Base-by-base conservation (phyloP, 2,113 vertebrate genomes). In the Tylochromis polylepis region DNA sequence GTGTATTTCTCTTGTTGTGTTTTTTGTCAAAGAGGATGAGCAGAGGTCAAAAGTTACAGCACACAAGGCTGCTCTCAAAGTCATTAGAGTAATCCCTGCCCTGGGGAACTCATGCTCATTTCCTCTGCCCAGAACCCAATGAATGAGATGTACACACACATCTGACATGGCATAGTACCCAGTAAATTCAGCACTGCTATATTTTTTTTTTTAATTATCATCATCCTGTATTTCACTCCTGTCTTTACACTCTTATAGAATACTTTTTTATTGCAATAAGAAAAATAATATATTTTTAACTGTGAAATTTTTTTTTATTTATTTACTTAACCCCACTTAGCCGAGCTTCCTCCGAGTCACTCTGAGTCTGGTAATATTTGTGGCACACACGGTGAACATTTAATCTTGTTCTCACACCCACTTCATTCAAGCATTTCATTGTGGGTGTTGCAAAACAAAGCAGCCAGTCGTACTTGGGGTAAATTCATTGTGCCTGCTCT, bases 11-110 rank as follows among this genome's bases (percentile, higher is more conserved):
- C 18, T 85, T 53, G 7, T 87, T 75, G 46, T 77, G 46, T 86
- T 91, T 65, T 89, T 85, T 67, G 62, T 49, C 89, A 85, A 79
- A 81, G 55, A 92, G 81, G 90, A 93, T 88, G 87, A 92, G 78
- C 82, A 84, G 92, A 94, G 93, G 94, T 95, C 93, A 95, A 79
- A 94, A 93, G 93, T 94, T 87, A 91, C 58, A 84, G 88, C 5
- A 3, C 88, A 91, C 87, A 87, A 91, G 87, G 90, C 92, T 82
- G 88, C 83, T 90, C 85, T 94, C 94, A 94, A 94, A 95, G 94
- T 95, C 93, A 95, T 95, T 90, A 94, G 90, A 93, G 92, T 94
- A 95, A 95, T 95, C 94, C 93, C 86, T 91, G 83, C 93, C 92
- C 91, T 86, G 88, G 91, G 92, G 94, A 93, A 88, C 67, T 84